Evolutionary conservation across 2,113 vertebrate species (phyloP).

Genomic region (Melanocharis versteri): DNA sequence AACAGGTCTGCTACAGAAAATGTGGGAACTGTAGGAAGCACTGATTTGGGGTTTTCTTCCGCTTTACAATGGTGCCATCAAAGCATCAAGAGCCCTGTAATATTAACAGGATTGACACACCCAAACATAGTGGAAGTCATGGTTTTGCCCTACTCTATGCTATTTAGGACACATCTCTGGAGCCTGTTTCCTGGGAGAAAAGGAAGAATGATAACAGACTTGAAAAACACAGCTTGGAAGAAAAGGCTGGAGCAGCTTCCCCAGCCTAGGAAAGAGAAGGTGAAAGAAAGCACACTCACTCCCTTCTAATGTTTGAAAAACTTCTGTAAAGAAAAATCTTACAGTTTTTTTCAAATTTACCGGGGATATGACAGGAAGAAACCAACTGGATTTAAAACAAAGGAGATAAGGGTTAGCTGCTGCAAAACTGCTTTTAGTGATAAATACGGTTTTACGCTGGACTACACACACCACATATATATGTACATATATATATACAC

Average conservation of each 20-base stretch:
- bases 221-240: background rate
- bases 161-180: background rate
- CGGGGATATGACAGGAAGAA: background rate
- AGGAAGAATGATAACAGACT: background rate
- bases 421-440: background rate
- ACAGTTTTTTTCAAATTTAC: background rate
- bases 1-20: background rate
- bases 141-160: background rate
- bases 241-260: background rate
- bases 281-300: background rate
- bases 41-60: background rate
- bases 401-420: background rate
- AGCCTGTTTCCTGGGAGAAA: background rate
- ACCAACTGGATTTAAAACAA: background rate
- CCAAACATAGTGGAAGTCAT: background rate
- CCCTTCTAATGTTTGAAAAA: background rate
- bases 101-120: background rate
- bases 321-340: background rate
- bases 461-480: background rate
- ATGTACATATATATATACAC: accelerated
- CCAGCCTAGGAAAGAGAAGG: background rate
- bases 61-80: background rate
- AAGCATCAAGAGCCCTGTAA: background rate
- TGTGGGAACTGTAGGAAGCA: background rate
- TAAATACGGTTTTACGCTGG: background rate